Evolutionary conservation across 2,888 invertebrate genomes (phyloP).

Genomic region (Taphrorychus bicolor): DNA sequence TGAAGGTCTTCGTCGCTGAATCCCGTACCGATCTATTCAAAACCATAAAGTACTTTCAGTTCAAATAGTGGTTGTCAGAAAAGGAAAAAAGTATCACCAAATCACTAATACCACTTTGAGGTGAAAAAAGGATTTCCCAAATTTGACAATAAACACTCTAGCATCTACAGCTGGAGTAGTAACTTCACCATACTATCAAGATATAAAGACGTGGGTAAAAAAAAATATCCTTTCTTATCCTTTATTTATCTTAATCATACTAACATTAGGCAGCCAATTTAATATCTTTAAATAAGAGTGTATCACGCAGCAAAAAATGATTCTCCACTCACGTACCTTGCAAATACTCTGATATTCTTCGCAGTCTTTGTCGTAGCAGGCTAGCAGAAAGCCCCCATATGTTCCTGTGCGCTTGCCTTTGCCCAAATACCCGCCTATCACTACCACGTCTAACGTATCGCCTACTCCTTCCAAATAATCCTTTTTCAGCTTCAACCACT

Average conservation of each 20-base stretch:
- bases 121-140: no score
- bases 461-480: conserved; percentile 97
- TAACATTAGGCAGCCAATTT: no score
- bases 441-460: conserved; percentile 94
- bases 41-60: no score
- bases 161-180: no score
- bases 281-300: not conserved
- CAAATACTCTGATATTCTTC: conserved; percentile 95
- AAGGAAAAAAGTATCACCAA: no score
- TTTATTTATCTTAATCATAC: no score
- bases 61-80: no score
- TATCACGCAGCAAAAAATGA: not conserved
- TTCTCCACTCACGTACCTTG: conserved; percentile 71
- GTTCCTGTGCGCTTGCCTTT: conserved; percentile 91
- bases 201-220: no score
- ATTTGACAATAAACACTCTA: no score
- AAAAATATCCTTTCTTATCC: no score
- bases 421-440: conserved; percentile 93
- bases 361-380: conserved; percentile 86
- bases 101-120: no score
- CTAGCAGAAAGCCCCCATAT: conserved; percentile 95
- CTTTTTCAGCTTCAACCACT: conserved; percentile 97
- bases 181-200: no score
- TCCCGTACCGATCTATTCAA: conserved; percentile 87
- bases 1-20: conserved; percentile 91